These are phyloP conservation scores for Platerodrilus igneus DNA, from an alignment of 2,888 invertebrate genomes.

Conservation along the genomic window DNA sequence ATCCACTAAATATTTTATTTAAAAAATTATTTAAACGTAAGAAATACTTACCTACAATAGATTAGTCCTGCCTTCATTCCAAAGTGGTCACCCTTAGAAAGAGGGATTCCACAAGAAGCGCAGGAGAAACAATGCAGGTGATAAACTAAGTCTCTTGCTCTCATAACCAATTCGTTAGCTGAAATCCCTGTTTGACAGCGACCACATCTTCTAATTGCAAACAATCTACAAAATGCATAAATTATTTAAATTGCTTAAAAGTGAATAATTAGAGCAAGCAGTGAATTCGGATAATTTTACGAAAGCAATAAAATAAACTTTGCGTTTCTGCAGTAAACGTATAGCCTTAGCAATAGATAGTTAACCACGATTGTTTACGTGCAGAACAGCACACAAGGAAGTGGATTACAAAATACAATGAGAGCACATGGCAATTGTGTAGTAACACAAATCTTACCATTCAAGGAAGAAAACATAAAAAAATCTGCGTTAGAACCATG, in stretches of 20 bases:
- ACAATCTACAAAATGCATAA: conserved; percentile 61
- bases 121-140: conserved; percentile 90
- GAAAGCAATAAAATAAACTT: conserved; percentile 7
- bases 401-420: too few relatives aligned
- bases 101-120: conserved; percentile 72
- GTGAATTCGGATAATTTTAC: too few relatives aligned
- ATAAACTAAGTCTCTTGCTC: conserved; percentile 81
- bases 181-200: conserved; percentile 81
- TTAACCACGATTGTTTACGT: too few relatives aligned
- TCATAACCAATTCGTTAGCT: conserved; percentile 86
- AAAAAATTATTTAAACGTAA: neutral
- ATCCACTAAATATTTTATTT: neutral
- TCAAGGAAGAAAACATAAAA: too few relatives aligned
- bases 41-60: conserved; percentile 56
- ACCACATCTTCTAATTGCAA: conserved; percentile 79
- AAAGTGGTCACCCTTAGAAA: conserved; percentile 87
- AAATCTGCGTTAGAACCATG: too few relatives aligned
- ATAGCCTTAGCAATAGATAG: too few relatives aligned
- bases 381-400: too few relatives aligned
- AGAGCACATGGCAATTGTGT: too few relatives aligned
- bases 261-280: conserved; percentile 1
- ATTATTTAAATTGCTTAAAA: neutral
- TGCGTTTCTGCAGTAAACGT: conserved; percentile 8
- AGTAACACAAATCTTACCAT: too few relatives aligned
- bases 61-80: conserved; percentile 80